Evolutionary conservation across 2,797 vertebrate species (phyloP), one percentile per base, ranked within the genome.

Genomic region (Liparis tanakae): DNA sequence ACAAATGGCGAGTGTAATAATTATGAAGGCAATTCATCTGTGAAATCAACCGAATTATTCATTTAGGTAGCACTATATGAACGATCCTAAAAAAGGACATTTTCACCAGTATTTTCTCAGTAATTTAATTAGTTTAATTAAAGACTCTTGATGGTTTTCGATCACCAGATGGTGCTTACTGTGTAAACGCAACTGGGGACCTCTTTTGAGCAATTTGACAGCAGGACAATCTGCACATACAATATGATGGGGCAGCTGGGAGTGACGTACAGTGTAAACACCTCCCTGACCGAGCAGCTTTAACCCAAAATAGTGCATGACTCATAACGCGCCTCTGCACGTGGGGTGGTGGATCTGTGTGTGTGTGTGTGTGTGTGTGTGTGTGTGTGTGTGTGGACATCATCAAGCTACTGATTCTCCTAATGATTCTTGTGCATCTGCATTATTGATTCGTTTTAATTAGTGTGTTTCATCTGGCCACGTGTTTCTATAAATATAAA

Each of bases 251-350:
- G 70, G 59, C 67, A 84, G 33, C 69, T 79, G 70, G 71, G 59
- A 68, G 79, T 70, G 63, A 78, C 39, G 85, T 59, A 84, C 74
- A 64, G 70, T 74, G 66, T 43, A 83, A 86, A 83, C 74, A 72
- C 54, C 37, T 80, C 74, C 60, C 70, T 63, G 79, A 69, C 62
- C 68, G 57, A 68, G 72, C 51, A 74, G 79, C 80, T 60, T 83
- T 50, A 61, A 44, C 53, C 63, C 53, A 74, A 87, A 88, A 87
- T 87, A 89, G 78, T 22, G 6, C 70, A 63, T 78, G 80, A 80
- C 36, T 43, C 76, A 85, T 61, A 69, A 53, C 61, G 60, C 20
- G 74, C 68, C 76, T 70, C 69, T 76, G 65, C 76, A 67, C 6
- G 41, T 74, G 69, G 76, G 62, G 37, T 81, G 58, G 58, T 76